Evolutionary conservation across 2,888 invertebrate genomes (phyloP).

Genomic region (Spatulosminthurus flaviceps): DNA sequence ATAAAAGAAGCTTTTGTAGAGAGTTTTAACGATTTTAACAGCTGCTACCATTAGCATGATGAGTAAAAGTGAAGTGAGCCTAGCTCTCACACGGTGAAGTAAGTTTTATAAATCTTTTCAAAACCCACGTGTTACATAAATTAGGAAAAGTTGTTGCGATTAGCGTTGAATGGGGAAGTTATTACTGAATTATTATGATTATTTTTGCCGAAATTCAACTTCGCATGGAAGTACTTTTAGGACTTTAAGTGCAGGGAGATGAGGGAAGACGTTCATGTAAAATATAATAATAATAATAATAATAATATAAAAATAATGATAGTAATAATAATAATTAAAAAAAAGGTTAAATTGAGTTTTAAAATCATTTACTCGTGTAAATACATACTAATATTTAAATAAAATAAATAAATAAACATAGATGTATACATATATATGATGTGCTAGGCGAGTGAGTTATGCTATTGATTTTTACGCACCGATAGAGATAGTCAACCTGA

Average conservation of each 20-base stretch:
- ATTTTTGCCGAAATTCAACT: conserved; percentile 26
- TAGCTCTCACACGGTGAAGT: conserved; percentile 5
- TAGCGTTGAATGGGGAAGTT: conserved; percentile 23
- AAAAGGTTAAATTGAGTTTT: background rate
- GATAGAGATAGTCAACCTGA: conserved; percentile 38
- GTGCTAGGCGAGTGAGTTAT: conserved; percentile 19
- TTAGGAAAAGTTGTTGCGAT: conserved; percentile 7
- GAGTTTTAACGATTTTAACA: background rate
- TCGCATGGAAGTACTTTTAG: conserved; percentile 6
- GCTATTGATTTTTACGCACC: conserved; percentile 42
- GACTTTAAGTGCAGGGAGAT: background rate
- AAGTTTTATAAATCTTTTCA: conserved; percentile 11
- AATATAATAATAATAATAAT: background rate
- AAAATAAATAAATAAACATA: no score
- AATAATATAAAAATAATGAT: background rate
- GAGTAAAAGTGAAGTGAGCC: no score
- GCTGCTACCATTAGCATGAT: background rate
- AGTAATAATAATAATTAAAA: background rate
- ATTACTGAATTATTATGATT: conserved; percentile 9
- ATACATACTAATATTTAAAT: conserved; percentile 2
- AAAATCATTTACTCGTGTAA: background rate
- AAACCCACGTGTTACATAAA: conserved; percentile 13
- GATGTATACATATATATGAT: background rate
- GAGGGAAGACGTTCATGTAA: background rate
- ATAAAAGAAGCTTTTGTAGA: background rate